Evolutionary conservation across 2,797 vertebrate species (phyloP).

Genomic region (Channallabes apus): DNA sequence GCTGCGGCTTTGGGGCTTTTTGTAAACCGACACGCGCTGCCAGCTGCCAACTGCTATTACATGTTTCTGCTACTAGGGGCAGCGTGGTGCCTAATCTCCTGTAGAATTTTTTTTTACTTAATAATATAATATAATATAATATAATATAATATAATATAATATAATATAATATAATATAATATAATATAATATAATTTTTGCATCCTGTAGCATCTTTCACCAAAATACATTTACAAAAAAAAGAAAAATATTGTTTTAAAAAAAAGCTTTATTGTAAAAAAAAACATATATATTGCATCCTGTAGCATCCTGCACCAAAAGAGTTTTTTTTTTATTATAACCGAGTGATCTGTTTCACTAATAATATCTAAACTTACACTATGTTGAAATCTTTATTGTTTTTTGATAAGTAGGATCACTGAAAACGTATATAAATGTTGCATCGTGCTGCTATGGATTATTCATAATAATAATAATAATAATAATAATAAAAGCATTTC

Average conservation of each 20-base stretch:
- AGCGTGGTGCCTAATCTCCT: not conserved
- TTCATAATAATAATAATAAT: not conserved
- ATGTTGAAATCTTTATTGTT: not conserved
- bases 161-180: not conserved
- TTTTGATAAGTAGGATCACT: not conserved
- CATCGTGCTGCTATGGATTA: not conserved
- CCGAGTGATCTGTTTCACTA: not conserved
- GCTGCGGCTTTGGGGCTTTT: not conserved
- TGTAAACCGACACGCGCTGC: constrained; percentile 36
- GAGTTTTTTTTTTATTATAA: too few relatives aligned
- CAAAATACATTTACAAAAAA: not conserved
- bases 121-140: not conserved
- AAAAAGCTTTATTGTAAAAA: not conserved
- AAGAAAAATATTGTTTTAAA: not conserved
- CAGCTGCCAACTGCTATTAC: not conserved
- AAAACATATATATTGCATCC: too few relatives aligned
- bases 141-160: not conserved
- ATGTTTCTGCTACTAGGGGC: not conserved
- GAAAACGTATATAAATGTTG: not conserved
- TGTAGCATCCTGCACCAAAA: too few relatives aligned
- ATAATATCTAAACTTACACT: not conserved
- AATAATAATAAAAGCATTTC: not conserved
- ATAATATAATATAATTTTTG: not conserved
- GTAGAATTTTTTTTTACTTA: too few relatives aligned
- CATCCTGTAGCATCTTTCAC: not conserved